Evolutionary conservation across 2,113 vertebrate species (phyloP), one percentile per base, ranked within the genome.

Genomic region (Colossoma macropomum): DNA sequence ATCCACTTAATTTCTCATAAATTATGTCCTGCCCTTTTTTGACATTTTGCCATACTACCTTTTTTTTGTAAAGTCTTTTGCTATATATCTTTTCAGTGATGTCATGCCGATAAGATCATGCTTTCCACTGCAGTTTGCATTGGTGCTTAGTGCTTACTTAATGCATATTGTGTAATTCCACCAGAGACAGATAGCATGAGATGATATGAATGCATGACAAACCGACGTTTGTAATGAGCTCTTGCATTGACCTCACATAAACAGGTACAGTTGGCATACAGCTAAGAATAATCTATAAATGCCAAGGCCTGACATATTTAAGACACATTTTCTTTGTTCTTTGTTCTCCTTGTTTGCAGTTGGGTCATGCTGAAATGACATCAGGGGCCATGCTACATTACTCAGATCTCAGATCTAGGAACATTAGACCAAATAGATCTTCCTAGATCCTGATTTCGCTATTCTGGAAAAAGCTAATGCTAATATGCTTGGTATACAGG

Each of bases 1-100:
- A 89, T 88, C 68, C 86, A 84, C 82, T 83, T 87, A 68, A 59
- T 83, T 85, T 84, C 87, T 89, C 69, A 85, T 92, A 90, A 92
- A 92, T 78, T 73, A 45, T 73, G 83, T 83, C 75, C 71, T 76
- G 56, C 89, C 77, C 80, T 76, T 87, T 80, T 73, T 70, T 83
- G 85, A 83, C 84, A 83, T 86, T 56, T 27, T 81, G 77, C 9
- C 71, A 76, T 69, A 62, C 3, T 52, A 38, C 45, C 17, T 34
- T 77, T 48, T 72, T 50, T 56, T 56, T 23, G 6, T 56, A 17
- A 76, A 6, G 59, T 70, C 17, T 48, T 66, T 74, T 54, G 59
- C 60, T 66, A 32, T 48, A 52, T 77, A 77, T 82, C 25, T 72
- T 79, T 72, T 79, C 54, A 54, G 27, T 79, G 50, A 86, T 59